Evolutionary conservation across 2,888 invertebrate genomes (phyloP), one percentile per base, ranked within the genome.

Genomic region (Drosophila infuscata): DNA sequence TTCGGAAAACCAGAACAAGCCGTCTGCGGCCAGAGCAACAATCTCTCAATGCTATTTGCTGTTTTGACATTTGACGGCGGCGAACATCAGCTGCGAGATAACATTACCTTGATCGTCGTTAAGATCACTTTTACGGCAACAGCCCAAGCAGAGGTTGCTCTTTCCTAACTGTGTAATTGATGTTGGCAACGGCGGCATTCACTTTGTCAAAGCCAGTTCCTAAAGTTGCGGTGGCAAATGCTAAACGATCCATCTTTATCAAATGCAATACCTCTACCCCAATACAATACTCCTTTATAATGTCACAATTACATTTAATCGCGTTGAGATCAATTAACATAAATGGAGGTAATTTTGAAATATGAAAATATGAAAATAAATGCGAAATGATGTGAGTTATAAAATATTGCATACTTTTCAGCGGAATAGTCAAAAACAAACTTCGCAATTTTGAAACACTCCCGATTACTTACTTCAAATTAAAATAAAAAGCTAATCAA

Each of bases 71-170:
- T 84, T 84, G 76, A 56, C 59, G 81, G 52, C 65, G 67, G 52
- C 66, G 58, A 69, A 58, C 65, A 65, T 46, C 61, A 73, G 64
- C 41, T 51, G 32, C 49, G 36, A 65, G 54, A 48, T 53, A 57
- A 57, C 60, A 59, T 89, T 79, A 79, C 89, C 89, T 86, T 89
- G 83, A 88, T 84, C 81, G 67, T 72, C 64, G 81, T 35, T 73
- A 68, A 68, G 80, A 80, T 78, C 81, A 81, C 86, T 83, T 66
- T 71, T 70, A 70, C 74, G 63, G 62, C 53, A 43, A 30, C 43
- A 68, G 54, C 15, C 32, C 15, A 9, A 15, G 57, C 41, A 71
- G 53, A 59, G 51, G 56, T 20, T 46, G 41, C 36, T 62, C 66
- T 65, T 64, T 57, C 51, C 65, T 60, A 58, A 53, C 58, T 64